Evolutionary conservation across 2,888 invertebrate species (phyloP).

Genomic region (Drosophila nr. medialis): DNA sequence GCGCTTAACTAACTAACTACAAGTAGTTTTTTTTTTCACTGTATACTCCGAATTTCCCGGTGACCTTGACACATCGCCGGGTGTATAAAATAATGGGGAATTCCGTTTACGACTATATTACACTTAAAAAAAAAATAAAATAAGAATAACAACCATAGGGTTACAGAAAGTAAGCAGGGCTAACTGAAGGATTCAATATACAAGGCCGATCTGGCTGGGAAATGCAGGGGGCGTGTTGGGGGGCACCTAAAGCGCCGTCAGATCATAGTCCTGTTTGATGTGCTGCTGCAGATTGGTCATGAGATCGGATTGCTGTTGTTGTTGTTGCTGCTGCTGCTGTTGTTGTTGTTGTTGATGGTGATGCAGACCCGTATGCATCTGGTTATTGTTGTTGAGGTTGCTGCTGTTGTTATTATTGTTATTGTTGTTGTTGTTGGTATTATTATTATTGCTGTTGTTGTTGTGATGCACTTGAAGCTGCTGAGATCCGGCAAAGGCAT

Average conservation of each 20-base stretch:
- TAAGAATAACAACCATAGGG: constrained; percentile 3
- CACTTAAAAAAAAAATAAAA: constrained; percentile 10
- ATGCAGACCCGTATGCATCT: constrained; percentile 67
- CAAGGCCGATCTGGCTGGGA: constrained; percentile 21
- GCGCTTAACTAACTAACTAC: constrained; percentile 76
- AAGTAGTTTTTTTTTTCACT: constrained; percentile 80
- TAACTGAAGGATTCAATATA: constrained; percentile 61
- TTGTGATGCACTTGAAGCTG: constrained; percentile 61
- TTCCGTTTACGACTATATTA: constrained; percentile 20
- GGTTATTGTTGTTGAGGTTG: constrained; percentile 82
- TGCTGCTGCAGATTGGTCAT: constrained; percentile 84
- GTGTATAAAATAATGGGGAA: constrained; percentile 39
- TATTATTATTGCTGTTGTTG: constrained; percentile 46
- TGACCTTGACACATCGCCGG: constrained; percentile 12
- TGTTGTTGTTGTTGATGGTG: constrained; percentile 67
- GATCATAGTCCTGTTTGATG: constrained; percentile 94
- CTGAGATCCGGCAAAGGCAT: constrained; percentile 77
- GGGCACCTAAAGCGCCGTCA: constrained; percentile 89
- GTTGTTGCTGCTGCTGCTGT: constrained; percentile 54
- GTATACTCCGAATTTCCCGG: constrained; percentile 82
- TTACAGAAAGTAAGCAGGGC: constrained; percentile 33
- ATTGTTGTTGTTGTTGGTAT: constrained; percentile 49
- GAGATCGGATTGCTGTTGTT: constrained; percentile 81
- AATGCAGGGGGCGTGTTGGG: not conserved
- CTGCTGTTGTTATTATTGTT: constrained; percentile 76